Conservation (phyloP, 2,797 vertebrate species). For the Bradypodion ventrale region DNA sequence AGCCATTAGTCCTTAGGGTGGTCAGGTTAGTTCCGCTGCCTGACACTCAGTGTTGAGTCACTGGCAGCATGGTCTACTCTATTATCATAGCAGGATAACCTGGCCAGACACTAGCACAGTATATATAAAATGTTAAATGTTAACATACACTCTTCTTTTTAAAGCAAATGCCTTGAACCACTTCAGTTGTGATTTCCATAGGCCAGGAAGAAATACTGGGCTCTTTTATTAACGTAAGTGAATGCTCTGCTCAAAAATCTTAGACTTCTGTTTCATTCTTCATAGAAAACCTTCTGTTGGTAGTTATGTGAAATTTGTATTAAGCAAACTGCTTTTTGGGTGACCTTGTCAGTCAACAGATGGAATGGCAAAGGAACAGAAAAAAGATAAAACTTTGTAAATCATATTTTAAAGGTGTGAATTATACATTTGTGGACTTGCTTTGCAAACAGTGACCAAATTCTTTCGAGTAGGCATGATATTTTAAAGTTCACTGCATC, state of each 20-base stretch:
- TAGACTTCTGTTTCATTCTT: background rate
- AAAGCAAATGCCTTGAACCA: background rate
- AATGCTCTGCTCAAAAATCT: background rate
- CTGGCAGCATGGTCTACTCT: too few species aligned
- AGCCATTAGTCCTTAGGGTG: too few species aligned
- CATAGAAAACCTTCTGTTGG: background rate
- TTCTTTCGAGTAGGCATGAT: background rate
- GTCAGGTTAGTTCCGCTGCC: too few species aligned
- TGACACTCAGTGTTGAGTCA: too few species aligned
- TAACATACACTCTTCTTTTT: background rate
- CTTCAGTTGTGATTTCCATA: background rate
- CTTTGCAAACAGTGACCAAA: background rate
- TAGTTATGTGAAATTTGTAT: conserved; percentile 10
- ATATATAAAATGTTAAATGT: background rate
- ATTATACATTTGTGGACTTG: background rate
- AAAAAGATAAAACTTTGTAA: background rate
- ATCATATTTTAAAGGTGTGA: background rate
- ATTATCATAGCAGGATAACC: too few species aligned
- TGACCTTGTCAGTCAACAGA: background rate
- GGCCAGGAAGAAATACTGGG: background rate
- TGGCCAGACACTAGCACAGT: too few species aligned
- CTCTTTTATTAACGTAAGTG: background rate
- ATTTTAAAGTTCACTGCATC: conserved; percentile 8
- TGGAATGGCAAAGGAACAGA: background rate
- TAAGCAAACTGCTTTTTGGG: background rate